Percentiles rank a stretch among this genome's conserved stretches.
These are phyloP conservation scores for Diabrotica virgifera DNA, from an alignment of 1,140 invertebrate species.

Conservation along the genomic window DNA sequence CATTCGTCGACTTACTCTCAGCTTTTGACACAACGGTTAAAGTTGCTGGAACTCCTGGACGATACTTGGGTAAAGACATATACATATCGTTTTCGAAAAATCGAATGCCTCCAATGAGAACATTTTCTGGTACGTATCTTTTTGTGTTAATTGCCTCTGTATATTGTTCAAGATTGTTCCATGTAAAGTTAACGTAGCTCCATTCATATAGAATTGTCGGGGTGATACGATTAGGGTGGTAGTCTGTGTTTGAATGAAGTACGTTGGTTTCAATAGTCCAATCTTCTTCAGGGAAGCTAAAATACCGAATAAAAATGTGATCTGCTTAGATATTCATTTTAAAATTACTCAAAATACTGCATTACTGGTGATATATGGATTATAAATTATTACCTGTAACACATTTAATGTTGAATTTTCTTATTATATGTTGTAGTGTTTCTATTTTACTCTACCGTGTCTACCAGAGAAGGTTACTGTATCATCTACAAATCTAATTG, in stretches of 20 bases:
- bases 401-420: too few relatives aligned
- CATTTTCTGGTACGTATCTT: conserved; percentile 47
- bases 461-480: too few relatives aligned
- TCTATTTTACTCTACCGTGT: too few relatives aligned
- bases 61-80: conserved; percentile 48
- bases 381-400: too few relatives aligned
- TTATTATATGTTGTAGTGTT: too few relatives aligned
- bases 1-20: conserved; percentile 41
- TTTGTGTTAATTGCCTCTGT: conserved; percentile 33
- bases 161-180: conserved; percentile 40
- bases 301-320: background rate
- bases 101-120: conserved; percentile 48
- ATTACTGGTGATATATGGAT: too few relatives aligned
- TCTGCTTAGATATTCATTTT: background rate
- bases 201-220: conserved; percentile 38
- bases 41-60: conserved; percentile 49
- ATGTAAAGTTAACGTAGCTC: conserved; percentile 48
- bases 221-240: too few relatives aligned
- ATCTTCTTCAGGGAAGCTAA: background rate
- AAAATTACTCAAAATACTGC: background rate
- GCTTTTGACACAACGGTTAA: conserved; percentile 37
- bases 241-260: too few relatives aligned
- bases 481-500: too few relatives aligned
- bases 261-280: background rate
- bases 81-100: conserved; percentile 47